Base-by-base conservation (phyloP, 2,113 vertebrate genomes). In the Microcebus murinus region DNA sequence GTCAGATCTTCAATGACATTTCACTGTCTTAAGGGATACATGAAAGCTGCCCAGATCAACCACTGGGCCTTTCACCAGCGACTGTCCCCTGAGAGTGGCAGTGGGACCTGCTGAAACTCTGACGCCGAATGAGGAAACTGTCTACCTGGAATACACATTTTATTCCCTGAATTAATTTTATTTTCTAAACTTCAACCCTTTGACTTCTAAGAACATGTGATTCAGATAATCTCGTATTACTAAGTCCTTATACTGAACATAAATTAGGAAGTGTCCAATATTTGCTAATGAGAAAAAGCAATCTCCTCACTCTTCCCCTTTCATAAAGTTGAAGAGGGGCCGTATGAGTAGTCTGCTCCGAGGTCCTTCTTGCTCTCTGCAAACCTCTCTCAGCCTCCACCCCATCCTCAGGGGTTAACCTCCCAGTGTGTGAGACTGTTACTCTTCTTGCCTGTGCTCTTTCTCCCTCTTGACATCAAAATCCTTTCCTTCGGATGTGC, bases 401-500 rank as follows among this genome's bases (percentile, higher is more conserved):
- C 3, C 0, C 1, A 21, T 1, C 6, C 48, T 27, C 18, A 18
- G 59, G 50, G 13, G 39, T 55, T 1, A 17, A 1, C 8, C 4
- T 85, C 39, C 7, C 20, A 4, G 8, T 9, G 50, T 21, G 4
- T 57, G 14, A 39, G 15, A 36, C 9, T 45, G 11, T 8, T 42
- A 23, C 25, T 55, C 15, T 85, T 76, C n/a, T 65, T 3, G 39
- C 8, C n/a, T 45, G 11, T 80, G 39, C 13, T 57, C 12, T 59
- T 81, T 45, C 42, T 82, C 12, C 23, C 3, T 77, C 5, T 83
- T 67, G 7, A 45, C 71, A 29, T 52, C 87, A 92, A 52, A 45
- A 52, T 84, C 2, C 10, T 39, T 27, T 23, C 1, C 55, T 67
- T 67, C 52, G 36, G 9, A 25, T 50, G 6, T 36, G 18, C 39